These are phyloP conservation scores for Cecropterus lyciades DNA, from an alignment of 1,140 invertebrate genomes.

Conservation along the genomic window DNA sequence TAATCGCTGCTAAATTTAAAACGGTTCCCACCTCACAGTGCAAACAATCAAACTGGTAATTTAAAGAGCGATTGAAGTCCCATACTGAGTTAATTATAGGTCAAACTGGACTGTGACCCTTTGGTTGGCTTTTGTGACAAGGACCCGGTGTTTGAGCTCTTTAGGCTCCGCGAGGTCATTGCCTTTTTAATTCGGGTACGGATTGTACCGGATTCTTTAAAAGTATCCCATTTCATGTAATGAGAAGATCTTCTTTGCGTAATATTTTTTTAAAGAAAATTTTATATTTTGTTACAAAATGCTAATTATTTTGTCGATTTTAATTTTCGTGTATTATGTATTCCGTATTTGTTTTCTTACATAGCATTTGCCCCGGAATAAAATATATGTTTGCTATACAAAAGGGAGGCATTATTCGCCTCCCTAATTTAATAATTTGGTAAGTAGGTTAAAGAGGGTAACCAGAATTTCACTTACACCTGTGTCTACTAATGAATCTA, in stretches of 20 bases:
- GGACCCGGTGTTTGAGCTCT: conserved; percentile 31
- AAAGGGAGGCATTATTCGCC: no score
- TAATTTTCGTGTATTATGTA: no score
- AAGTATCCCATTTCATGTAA: conserved; percentile 22
- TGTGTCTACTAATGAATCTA: no score
- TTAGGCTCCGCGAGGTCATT: conserved; percentile 39
- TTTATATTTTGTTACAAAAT: no score
- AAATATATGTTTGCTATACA: no score
- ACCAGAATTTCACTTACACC: no score
- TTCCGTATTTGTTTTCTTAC: no score
- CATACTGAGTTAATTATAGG: conserved; percentile 52
- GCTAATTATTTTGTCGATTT: no score
- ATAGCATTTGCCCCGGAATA: no score
- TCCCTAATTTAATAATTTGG: no score
- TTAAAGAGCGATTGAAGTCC: conserved; percentile 42
- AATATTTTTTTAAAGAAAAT: background rate
- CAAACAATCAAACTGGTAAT: conserved; percentile 43
- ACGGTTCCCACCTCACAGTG: background rate
- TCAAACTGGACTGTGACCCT: conserved; percentile 50
- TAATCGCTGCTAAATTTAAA: background rate
- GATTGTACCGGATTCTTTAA: conserved; percentile 17
- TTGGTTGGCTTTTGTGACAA: conserved; percentile 35
- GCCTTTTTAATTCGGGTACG: conserved; percentile 38
- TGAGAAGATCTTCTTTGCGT: conserved; percentile 12
- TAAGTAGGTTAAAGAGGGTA: no score